Conservation (phyloP, 2,113 vertebrate species). For the Rhagologus leucostigma region DNA sequence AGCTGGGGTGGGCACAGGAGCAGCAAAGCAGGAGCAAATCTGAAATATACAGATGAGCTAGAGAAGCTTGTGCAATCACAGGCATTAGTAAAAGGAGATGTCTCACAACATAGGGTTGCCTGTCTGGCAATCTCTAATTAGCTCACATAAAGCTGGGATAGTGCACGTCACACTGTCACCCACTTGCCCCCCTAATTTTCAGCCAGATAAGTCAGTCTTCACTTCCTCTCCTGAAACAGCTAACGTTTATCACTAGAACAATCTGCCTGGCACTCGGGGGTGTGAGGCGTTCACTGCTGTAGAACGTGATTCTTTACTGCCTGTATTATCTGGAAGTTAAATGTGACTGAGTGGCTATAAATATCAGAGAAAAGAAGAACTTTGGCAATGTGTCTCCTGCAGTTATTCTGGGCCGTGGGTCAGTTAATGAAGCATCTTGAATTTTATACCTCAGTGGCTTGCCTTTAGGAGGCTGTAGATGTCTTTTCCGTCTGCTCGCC, state of each 20-base stretch:
- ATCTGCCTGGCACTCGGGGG: neutral
- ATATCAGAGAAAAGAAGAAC: neutral
- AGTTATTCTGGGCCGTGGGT: neutral
- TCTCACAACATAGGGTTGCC: neutral
- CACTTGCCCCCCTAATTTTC: neutral
- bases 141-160: neutral
- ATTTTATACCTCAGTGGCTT: neutral
- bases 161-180: fast-evolving
- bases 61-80: neutral
- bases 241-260: neutral
- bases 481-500: neutral
- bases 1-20: neutral
- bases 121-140: neutral
- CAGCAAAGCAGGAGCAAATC: neutral
- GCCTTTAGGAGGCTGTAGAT: neutral
- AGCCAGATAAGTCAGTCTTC: neutral
- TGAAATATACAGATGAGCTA: neutral
- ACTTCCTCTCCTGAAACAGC: neutral
- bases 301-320: neutral
- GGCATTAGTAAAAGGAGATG: neutral
- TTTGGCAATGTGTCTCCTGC: neutral
- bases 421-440: neutral
- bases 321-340: neutral
- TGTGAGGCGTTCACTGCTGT: neutral
- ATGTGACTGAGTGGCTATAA: neutral